Evolutionary conservation across 2,888 invertebrate genomes (phyloP).

Genomic region (Muschampia plurimacula): DNA sequence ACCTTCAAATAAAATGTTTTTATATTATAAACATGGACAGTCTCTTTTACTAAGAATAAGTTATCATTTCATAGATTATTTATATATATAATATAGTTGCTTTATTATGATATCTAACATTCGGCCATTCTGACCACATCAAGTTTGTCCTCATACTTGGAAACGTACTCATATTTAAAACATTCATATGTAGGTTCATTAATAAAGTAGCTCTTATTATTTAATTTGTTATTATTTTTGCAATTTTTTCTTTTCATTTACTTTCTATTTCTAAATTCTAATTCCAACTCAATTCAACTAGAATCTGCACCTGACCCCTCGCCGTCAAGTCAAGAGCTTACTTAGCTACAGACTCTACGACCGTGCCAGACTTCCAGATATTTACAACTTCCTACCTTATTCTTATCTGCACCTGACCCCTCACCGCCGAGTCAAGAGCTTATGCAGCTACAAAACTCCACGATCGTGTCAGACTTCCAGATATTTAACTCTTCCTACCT

Average conservation of each 20-base stretch:
- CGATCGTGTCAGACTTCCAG: background rate
- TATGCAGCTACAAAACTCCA: background rate
- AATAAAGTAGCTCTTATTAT: no score
- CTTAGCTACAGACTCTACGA: background rate
- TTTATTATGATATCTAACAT: background rate
- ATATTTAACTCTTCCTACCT: background rate
- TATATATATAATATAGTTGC: no score
- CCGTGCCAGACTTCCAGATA: background rate
- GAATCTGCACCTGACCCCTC: background rate
- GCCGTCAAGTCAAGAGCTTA: background rate
- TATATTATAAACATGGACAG: no score
- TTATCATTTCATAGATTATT: no score
- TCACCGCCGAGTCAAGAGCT: background rate
- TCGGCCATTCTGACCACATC: background rate
- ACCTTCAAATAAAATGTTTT: no score
- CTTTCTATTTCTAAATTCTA: background rate
- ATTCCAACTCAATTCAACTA: background rate
- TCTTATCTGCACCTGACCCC: background rate
- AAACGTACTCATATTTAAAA: background rate
- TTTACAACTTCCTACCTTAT: background rate
- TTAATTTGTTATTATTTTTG: background rate
- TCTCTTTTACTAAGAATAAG: no score
- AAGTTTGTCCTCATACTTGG: slow-evolving; percentile 2
- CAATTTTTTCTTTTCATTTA: no score
- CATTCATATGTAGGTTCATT: background rate